Evolutionary conservation across 2,888 invertebrate species (phyloP), one percentile per base, ranked within the genome.

Genomic region (Coelogynopora nodosa): DNA sequence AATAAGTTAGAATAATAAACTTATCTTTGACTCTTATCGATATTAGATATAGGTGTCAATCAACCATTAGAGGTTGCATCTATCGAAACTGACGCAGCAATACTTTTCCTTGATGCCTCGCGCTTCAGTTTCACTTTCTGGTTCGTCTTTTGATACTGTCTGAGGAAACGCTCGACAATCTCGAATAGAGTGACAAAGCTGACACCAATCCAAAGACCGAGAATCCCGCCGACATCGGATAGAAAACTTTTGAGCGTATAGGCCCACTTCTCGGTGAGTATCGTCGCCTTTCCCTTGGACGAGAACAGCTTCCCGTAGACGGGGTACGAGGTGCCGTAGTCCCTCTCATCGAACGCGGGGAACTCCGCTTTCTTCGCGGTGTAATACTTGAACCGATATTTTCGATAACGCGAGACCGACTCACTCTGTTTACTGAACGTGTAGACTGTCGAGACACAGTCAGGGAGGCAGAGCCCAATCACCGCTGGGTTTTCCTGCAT

Each of bases 361-460:
- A 23, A 23, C 23, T 74, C 74, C 2, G 23, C 5, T 26, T 74
- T 74, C 27, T 74, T 74, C 23, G 5, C 74, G 2, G 5, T 26
- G 27, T 13, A 74, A 23, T 74, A 74, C 23, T 74, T 74, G 2
- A 26, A 74, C 23, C 74, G 18, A 74, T 74, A 74, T n/a, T 13
- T 2, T 74, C 74, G 74, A 74, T 74, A 74, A n/a, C 74, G 5
- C 18, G 74, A 74, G 2, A 74, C 74, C 23, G 5, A 5, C 23
- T 74, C 74, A 26, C 74, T 74, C 23, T 74, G 74, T 23, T 74
- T 74, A 26, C 74, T 74, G 74, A 74, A 74, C 18, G 74, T 74
- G 74, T 74, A 74, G 2, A 74, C 74, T 23, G 5, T 74, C 2
- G 74, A n/a, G 74, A 74, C 23, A 26, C 74, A 74, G 23, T 74